phyloP scores from a whole-genome alignment of 2,797 vertebrate species.

The Leptodon cayanensis region DNA sequence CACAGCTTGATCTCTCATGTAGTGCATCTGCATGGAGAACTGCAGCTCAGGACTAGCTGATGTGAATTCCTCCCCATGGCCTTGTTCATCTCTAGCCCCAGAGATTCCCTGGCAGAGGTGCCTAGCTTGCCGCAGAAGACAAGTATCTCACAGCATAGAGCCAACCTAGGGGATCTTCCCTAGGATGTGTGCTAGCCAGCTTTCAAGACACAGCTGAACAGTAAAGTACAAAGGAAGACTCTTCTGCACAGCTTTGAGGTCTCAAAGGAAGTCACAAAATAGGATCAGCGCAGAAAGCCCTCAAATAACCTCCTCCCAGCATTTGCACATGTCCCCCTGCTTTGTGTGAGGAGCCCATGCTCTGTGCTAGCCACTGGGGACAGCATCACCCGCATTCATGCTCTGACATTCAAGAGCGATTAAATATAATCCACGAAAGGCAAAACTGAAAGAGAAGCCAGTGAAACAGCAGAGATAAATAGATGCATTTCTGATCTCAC shows the following conservation, averaged over 20 bases:
- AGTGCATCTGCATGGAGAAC: not conserved
- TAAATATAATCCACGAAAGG: slow-evolving; percentile 16
- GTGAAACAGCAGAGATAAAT: slow-evolving; percentile 8
- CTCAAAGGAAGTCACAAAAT: not conserved
- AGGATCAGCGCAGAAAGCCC: not conserved
- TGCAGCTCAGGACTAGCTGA: not conserved
- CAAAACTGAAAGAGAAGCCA: not conserved
- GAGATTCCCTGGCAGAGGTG: not conserved
- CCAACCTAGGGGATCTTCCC: not conserved
- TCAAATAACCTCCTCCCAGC: not conserved
- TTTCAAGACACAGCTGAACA: not conserved
- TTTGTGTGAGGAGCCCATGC: slow-evolving; percentile 23
- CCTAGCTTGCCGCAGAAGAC: not conserved
- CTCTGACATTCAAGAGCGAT: slow-evolving; percentile 14
- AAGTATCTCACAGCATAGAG: not conserved
- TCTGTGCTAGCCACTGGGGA: not conserved
- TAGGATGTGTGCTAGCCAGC: not conserved
- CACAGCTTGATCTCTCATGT: not conserved
- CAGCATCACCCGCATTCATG: not conserved
- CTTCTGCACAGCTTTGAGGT: not conserved
- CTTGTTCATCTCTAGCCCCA: not conserved
- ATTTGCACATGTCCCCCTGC: not conserved
- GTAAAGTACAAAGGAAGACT: not conserved
- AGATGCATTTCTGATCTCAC: slow-evolving; percentile 17
- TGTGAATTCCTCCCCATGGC: not conserved